Evolutionary conservation across 2,113 vertebrate genomes (phyloP).

Genomic region (Vidua macroura): DNA sequence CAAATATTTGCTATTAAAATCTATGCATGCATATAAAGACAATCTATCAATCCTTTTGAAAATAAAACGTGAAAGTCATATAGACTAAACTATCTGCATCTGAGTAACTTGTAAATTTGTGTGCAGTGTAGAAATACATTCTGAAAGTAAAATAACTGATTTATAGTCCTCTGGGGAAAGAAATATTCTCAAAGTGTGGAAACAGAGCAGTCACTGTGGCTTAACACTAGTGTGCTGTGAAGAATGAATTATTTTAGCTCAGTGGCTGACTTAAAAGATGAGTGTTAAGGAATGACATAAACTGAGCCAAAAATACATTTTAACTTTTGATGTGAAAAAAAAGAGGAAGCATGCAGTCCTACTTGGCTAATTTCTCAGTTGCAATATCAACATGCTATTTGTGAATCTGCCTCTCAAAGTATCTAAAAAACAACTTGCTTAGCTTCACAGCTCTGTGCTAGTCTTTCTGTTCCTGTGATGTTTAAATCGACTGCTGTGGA

Average conservation of each 20-base stretch:
- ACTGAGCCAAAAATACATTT: conserved; percentile 3
- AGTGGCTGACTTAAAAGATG: background rate
- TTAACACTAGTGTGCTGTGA: conserved; percentile 27
- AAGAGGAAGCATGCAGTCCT: background rate
- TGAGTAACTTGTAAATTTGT: background rate
- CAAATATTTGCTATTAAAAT: background rate
- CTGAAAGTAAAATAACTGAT: background rate
- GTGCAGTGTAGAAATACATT: background rate
- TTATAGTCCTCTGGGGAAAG: background rate
- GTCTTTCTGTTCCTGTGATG: background rate
- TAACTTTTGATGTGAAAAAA: background rate
- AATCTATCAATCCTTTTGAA: background rate
- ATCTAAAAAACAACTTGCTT: background rate
- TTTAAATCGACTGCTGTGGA: background rate
- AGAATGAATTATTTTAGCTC: conserved; percentile 35
- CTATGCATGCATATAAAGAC: background rate
- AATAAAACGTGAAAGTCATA: background rate
- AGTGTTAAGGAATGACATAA: background rate
- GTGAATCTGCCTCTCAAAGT: background rate
- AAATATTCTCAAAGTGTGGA: conserved; percentile 23
- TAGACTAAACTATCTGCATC: background rate
- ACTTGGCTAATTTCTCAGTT: conserved; percentile 17
- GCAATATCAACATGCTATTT: background rate
- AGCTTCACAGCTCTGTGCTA: background rate
- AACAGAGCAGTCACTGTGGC: conserved; percentile 22